A percentile compares a stretch with the other conserved stretches of the same genome.
These are phyloP conservation scores for Eupithecia abbreviata DNA, from an alignment of 2,888 invertebrate species.

Conservation along the genomic window DNA sequence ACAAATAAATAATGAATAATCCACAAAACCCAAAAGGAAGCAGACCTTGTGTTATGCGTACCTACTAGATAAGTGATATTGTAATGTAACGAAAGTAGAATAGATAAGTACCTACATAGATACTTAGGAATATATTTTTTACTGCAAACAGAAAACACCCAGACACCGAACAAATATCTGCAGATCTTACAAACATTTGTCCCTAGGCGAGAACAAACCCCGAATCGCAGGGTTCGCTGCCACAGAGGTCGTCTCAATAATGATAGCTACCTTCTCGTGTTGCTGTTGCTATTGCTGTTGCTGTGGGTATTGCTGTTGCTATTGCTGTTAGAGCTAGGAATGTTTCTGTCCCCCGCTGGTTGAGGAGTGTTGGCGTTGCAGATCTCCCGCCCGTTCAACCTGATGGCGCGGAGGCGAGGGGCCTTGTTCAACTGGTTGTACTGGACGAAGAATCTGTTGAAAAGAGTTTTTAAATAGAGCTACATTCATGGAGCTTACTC, in stretches of 20 bases:
- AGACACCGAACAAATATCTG: neutral
- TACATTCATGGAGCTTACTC: neutral
- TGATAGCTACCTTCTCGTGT: constrained; percentile 24
- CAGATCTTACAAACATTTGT: neutral
- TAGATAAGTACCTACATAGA: neutral
- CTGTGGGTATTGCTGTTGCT: constrained; percentile 9
- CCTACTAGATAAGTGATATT: neutral
- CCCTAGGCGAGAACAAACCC: neutral
- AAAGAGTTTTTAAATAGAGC: neutral
- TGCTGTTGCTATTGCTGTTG: constrained; percentile 3
- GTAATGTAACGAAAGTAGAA: no score
- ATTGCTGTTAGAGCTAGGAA: constrained; percentile 11
- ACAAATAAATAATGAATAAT: no score
- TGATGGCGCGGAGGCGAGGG: constrained; percentile 78
- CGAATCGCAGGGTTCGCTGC: neutral
- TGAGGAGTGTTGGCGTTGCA: constrained; percentile 76
- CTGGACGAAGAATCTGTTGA: constrained; percentile 80
- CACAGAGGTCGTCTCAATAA: neutral
- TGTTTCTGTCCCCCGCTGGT: constrained; percentile 53
- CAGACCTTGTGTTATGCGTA: neutral
- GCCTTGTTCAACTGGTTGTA: constrained; percentile 77
- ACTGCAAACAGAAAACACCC: neutral
- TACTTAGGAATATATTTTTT: neutral
- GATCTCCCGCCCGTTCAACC: constrained; percentile 84
- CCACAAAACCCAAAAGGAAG: neutral